Evolutionary conservation across 2,113 vertebrate genomes (phyloP), one percentile per base, ranked within the genome.

Genomic region (Theristicus caerulescens): DNA sequence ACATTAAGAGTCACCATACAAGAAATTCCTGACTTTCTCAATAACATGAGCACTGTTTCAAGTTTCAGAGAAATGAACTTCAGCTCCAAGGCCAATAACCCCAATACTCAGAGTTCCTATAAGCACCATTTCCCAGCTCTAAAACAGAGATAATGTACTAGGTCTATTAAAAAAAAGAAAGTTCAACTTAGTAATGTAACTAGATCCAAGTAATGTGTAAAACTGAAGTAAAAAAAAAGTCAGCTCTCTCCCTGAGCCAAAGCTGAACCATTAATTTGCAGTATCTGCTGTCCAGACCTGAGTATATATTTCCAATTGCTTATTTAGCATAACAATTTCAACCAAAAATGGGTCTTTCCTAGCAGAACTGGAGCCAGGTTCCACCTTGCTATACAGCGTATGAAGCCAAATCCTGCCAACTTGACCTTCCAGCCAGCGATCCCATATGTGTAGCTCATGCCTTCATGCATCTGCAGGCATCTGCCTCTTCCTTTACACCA

Each of bases 1-100:
- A 26, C n/a, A n/a, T 38, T 38, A 67, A 67, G 38, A 87, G 34
- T 11, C 0, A 0, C 52, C 20, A 15, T 16, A 62, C 11, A 84
- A 93, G 65, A 91, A 86, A 86, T 70, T 81, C 38, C 47, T 25
- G 15, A 18, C 44, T n/a, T 82, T 54, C 78, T 82, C 57, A 71
- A 3, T 59, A 76, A 74, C 22, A 32, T 5, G 15, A 84, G 16
- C 31, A 49, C 32, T 42, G 29, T 31, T 76, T 85, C 47, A 91
- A 17, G 22, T 74, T 89, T 29, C 84, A 74, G 10, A 90, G 61
- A 82, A 74, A 78, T 11, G 9, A 91, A 94, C 61, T 93, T 70
- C 55, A 82, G 32, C 31, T 85, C 25, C 42, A 80, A 91, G 64
- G 76, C 54, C 32, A 91, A 52, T 31, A 92, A 88, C 58, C 51